A percentile compares a stretch with the other conserved stretches of the same genome.
phyloP scores from a whole-genome alignment of 2,888 invertebrate species.

The Nemurella pictetii region DNA sequence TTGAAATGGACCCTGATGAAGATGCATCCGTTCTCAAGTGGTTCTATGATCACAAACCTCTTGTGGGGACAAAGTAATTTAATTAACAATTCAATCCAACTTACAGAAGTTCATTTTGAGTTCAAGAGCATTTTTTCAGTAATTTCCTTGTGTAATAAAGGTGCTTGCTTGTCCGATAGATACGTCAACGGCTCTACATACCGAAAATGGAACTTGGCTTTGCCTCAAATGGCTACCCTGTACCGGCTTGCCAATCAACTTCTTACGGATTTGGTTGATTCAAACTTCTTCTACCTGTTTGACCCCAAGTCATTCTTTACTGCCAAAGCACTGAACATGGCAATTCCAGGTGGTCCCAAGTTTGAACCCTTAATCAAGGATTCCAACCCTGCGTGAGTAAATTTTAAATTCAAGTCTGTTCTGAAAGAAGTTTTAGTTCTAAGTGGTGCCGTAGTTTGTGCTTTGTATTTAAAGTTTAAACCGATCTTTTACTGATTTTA shows the following conservation, averaged over 20 bases:
- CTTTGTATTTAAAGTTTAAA: constrained; percentile 31
- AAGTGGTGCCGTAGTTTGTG: too few relatives aligned
- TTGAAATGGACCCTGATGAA: constrained; percentile 95
- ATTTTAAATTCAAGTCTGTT: neutral
- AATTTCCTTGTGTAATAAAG: neutral
- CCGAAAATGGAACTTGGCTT: constrained; percentile 90
- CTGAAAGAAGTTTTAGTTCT: neutral
- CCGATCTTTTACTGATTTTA: constrained; percentile 50
- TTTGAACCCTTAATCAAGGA: constrained; percentile 99
- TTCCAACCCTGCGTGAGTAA: constrained; percentile 81
- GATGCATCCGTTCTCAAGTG: constrained; percentile 88
- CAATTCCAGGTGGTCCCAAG: constrained; percentile 99
- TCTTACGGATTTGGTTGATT: constrained; percentile 95
- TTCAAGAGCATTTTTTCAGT: neutral
- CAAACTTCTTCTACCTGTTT: constrained; percentile 98
- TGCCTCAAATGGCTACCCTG: constrained; percentile 97
- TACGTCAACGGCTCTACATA: constrained; percentile 97
- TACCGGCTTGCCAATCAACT: constrained; percentile 98
- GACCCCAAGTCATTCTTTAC: constrained; percentile 99
- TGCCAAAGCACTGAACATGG: constrained; percentile 98
- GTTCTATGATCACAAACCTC: constrained; percentile 98
- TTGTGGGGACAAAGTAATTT: constrained; percentile 80
- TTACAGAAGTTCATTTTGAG: neutral
- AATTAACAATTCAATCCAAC: neutral
- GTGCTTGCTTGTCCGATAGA: constrained; percentile 52